Evolutionary conservation across 2,113 vertebrate genomes (phyloP).

Genomic region (Chloropsis cyanopogon): DNA sequence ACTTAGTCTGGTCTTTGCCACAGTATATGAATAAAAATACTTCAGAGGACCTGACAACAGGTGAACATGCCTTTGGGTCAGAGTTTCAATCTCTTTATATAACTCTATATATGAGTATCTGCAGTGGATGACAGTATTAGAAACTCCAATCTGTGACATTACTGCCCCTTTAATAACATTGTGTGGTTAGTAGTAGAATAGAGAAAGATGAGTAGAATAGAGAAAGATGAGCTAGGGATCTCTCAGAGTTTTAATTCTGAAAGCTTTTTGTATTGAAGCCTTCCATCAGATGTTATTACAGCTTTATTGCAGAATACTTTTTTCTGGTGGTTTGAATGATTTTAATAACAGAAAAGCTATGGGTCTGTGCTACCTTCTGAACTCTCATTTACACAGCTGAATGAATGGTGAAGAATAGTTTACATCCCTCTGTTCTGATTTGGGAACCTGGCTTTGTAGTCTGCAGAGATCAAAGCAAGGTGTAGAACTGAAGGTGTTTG

Average conservation of each 20-base stretch:
- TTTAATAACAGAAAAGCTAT: neutral
- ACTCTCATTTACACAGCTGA: neutral
- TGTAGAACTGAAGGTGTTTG: neutral
- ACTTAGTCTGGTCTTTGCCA: neutral
- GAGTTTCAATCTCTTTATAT: neutral
- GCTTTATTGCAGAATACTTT: neutral
- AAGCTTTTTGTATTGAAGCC: neutral
- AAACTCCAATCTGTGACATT: neutral
- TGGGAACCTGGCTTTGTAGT: neutral
- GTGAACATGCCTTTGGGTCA: neutral
- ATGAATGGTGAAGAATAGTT: neutral
- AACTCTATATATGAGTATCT: neutral
- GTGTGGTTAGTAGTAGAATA: neutral
- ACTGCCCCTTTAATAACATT: neutral
- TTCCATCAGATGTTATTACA: neutral
- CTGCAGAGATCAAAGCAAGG: constrained; percentile 4
- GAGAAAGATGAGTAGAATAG: neutral
- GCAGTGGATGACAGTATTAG: neutral
- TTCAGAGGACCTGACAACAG: neutral
- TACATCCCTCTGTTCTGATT: neutral
- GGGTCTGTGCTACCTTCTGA: neutral
- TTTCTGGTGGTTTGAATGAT: neutral
- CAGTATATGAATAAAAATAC: neutral
- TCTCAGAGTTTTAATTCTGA: neutral
- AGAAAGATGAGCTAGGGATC: neutral